A percentile compares a stretch with the other conserved stretches of the same genome.
phyloP scores from a whole-genome alignment of 2,797 vertebrate species.

The Carduelis carduelis region DNA sequence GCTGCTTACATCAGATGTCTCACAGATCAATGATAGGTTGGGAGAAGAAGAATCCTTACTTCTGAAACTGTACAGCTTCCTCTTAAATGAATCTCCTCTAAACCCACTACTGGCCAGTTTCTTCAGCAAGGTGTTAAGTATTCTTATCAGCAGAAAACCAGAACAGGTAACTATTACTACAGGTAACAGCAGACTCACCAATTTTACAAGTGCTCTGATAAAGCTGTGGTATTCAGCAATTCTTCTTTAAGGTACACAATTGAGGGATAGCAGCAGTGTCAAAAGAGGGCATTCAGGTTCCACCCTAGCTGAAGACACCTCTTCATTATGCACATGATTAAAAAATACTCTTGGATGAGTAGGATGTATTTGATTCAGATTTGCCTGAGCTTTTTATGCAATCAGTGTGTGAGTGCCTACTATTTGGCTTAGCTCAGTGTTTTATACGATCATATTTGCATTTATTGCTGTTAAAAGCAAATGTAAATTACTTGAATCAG shows the following conservation, averaged over 20 bases:
- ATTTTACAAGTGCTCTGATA: neutral
- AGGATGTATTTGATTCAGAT: neutral
- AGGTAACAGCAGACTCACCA: neutral
- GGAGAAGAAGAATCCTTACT: constrained; percentile 95
- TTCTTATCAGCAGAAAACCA: constrained; percentile 98
- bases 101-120: constrained; percentile 98
- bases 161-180: constrained; percentile 84
- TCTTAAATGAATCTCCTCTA: constrained; percentile 90
- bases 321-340: neutral
- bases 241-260: neutral
- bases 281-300: neutral
- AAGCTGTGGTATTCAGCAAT: neutral
- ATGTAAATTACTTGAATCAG: neutral
- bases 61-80: constrained; percentile 92
- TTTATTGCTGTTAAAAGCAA: neutral
- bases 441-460: neutral
- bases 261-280: neutral
- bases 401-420: neutral
- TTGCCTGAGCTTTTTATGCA: neutral
- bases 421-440: neutral
- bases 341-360: neutral
- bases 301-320: neutral
- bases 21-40: constrained; percentile 93
- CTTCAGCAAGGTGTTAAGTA: constrained; percentile 98
- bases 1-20: constrained; percentile 94